These are phyloP conservation scores for Colius striatus DNA, from an alignment of 2,113 vertebrate species.

Conservation along the genomic window DNA sequence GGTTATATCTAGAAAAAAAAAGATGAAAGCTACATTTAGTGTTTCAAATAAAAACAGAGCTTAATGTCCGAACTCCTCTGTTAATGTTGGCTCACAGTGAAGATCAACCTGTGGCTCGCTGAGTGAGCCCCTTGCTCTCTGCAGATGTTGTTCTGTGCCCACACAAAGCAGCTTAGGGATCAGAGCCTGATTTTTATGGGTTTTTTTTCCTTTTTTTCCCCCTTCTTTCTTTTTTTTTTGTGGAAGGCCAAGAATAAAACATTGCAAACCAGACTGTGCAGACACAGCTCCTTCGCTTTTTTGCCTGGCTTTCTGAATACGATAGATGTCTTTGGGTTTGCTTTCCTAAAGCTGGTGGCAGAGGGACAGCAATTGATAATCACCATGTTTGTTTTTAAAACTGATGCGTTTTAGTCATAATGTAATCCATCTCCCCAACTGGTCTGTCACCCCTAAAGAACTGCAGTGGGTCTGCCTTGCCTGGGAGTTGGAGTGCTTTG, in stretches of 20 bases:
- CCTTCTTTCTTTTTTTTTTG: not conserved
- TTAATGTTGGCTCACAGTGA: slow-evolving; percentile 37
- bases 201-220: too few relatives aligned
- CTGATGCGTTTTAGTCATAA: not conserved
- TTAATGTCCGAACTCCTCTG: slow-evolving; percentile 33
- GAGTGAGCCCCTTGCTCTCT: slow-evolving; percentile 26
- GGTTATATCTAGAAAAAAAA: slow-evolving; percentile 30
- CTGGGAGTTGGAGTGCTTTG: not conserved
- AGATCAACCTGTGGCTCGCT: not conserved
- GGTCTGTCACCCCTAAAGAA: not conserved
- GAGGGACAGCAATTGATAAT: not conserved
- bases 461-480: not conserved
- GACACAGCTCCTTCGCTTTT: not conserved
- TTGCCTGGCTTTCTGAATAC: not conserved
- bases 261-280: not conserved
- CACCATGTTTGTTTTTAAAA: not conserved
- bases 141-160: slow-evolving; percentile 43
- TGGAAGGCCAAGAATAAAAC: not conserved
- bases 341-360: not conserved
- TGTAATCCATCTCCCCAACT: not conserved
- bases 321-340: not conserved
- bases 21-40: slow-evolving; percentile 42
- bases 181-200: not conserved
- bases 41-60: slow-evolving; percentile 57
- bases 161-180: not conserved